Evolutionary conservation across 2,888 invertebrate genomes (phyloP).

Genomic region (Ditula angustiorana): DNA sequence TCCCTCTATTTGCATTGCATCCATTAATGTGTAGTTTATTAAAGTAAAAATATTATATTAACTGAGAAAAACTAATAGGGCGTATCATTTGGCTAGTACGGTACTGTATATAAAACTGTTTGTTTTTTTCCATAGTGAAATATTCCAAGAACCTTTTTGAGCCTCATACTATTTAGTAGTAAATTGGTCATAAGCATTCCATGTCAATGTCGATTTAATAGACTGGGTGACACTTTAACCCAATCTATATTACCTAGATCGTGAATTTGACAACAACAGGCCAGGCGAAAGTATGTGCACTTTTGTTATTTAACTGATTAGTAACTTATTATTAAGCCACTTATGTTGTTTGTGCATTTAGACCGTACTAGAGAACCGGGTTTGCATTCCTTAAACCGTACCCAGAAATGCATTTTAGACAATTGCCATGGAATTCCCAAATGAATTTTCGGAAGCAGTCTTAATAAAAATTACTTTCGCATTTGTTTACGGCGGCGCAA

Average conservation of each 20-base stretch:
- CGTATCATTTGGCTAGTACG: no score
- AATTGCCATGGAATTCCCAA: no score
- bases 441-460: no score
- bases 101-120: background rate
- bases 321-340: background rate
- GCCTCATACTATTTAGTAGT: conserved; percentile 22
- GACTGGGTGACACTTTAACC: conserved; percentile 18
- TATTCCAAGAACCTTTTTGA: conserved; percentile 14
- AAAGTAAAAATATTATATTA: no score
- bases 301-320: background rate
- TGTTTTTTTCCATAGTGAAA: background rate
- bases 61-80: no score
- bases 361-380: no score
- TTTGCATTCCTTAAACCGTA: no score
- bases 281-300: background rate
- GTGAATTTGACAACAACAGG: conserved; percentile 6
- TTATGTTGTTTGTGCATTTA: background rate
- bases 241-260: conserved; percentile 22
- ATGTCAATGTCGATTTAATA: conserved; percentile 36
- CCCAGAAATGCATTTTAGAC: no score
- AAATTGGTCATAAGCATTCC: conserved; percentile 29
- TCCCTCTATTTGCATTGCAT: no score
- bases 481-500: no score
- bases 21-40: no score
- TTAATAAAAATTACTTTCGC: no score